Evolutionary conservation across 1,140 invertebrate species (phyloP), one percentile per base, ranked within the genome.

Genomic region (Atta texana): DNA sequence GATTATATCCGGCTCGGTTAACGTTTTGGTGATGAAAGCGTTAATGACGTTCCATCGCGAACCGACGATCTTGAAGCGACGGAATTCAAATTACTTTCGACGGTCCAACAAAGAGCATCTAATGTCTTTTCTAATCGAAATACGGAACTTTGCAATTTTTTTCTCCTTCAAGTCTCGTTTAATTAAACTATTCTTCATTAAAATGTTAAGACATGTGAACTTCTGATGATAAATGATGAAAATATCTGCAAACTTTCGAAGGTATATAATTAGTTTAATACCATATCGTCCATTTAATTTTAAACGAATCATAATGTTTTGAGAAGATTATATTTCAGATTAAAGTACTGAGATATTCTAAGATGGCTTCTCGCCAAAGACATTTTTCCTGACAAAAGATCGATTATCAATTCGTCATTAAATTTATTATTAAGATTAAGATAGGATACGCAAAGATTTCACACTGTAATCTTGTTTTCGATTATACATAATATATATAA

Each of bases 1-100:
- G 21, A 8, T 72, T 59, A 59, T 59, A 82, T 82, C 80, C 80
- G 53, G 68, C n/a, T 74, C 28, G 31, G 31, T 69, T 69, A 71
- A 24, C 49, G 49, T 21, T 49, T 31, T 12, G 63, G 8, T 21
- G 63, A 55, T 39, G 64, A 55, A 31, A 57, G 49, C 16, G 49
- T 55, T 71, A 71, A 81, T 18, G 44, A 49, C 10, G 61, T 63
- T 10, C 2, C 10, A 16, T 2, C n/a, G 5, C 68, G 14, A 59
- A 16, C n/a, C 2, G n/a, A 24, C 24, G 24, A 24, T 39, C 31
- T 59, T 7, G 10, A n/a, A 66, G 12, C 39, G 14, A n/a, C 10
- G 75, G 16, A 77, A 77, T 77, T 63, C 34, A 64, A 63, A 44
- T 77, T 63, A 24, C 24, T n/a, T 49, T 39, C 21, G 55, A 63